Evolutionary conservation across 2,888 invertebrate species (phyloP), one percentile per base, ranked within the genome.

Genomic region (Nowickia ferox): DNA sequence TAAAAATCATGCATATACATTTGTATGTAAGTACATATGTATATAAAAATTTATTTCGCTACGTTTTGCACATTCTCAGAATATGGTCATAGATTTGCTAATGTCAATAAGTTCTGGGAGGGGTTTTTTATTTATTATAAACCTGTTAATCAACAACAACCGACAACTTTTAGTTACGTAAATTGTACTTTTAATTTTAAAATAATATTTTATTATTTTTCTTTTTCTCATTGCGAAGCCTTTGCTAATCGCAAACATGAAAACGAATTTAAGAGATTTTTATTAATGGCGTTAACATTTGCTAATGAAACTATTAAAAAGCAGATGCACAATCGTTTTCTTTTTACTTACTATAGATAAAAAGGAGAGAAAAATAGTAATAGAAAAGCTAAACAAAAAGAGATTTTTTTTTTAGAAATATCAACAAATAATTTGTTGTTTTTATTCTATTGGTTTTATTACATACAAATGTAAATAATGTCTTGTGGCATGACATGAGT

Each of bases 131-230:
- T 46, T 40, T 44, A 71, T 53, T 80, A 42, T 51, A 48, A 69
- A 63, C 75, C 57, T 63, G 57, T 77, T 72, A 19, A 63, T 76
- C 40, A 69, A 63, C 68, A 38, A 55, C 17, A 59, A 55, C 46
- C 46, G 59, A 38, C 55, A 61, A 53, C 17, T n/a, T 65, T 71
- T 72, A 68, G 61, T 84, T 78, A 84, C 61, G 72, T 78, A 84
- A 83, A 78, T 68, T 78, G 4, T 66, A 59, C 10, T 2, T 59
- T 51, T 68, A 42, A 48, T 38, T 51, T 48, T 40, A 15, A 22
- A 17, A 22, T 22, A 65, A 40, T 51, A 11, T n/a, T 38, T 38
- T 17, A n/a, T 19, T 48, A 38, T 19, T 53, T 65, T 22, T 42
- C n/a, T 44, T 40, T 46, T 38, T 61, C 15, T 46, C 11, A 13